These are phyloP conservation scores for Brachyptera putata DNA, from an alignment of 2,888 invertebrate species.

Conservation along the genomic window DNA sequence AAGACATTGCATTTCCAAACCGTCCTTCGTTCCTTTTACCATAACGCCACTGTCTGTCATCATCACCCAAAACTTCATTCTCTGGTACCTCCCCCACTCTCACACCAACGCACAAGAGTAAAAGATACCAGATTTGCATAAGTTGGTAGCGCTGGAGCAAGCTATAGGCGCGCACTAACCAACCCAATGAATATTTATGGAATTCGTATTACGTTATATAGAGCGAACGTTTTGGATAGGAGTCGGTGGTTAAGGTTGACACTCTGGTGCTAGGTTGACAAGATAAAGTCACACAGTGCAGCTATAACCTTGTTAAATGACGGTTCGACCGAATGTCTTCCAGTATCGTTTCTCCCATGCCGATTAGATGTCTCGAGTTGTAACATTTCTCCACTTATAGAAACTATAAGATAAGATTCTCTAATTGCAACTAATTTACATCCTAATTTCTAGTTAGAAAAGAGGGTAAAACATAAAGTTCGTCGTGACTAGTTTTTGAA, in stretches of 20 bases:
- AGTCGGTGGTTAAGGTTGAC: not conserved
- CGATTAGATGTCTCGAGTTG: no score
- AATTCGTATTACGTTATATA: slow-evolving; percentile 30
- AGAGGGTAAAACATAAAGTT: not conserved
- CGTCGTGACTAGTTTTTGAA: not conserved
- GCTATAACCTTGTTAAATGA: no score
- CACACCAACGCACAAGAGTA: not conserved
- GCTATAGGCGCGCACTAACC: slow-evolving; percentile 22
- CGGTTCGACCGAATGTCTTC: no score
- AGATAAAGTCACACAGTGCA: not conserved
- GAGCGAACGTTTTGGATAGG: not conserved
- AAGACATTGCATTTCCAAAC: no score
- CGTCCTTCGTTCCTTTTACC: no score
- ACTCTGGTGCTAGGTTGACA: not conserved
- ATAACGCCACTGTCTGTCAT: no score
- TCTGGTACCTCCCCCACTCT: not conserved
- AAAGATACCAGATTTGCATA: slow-evolving; percentile 31
- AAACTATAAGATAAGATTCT: slow-evolving; percentile 32
- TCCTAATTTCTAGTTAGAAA: slow-evolving; percentile 24
- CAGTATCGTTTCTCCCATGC: no score
- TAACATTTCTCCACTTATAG: no score
- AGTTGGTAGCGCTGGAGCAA: slow-evolving; percentile 28
- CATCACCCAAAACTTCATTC: no score
- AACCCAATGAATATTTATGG: slow-evolving; percentile 35
- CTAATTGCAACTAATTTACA: slow-evolving; percentile 33